phyloP scores from a whole-genome alignment of 2,888 invertebrate genomes.

The Ectobius pallidus region DNA sequence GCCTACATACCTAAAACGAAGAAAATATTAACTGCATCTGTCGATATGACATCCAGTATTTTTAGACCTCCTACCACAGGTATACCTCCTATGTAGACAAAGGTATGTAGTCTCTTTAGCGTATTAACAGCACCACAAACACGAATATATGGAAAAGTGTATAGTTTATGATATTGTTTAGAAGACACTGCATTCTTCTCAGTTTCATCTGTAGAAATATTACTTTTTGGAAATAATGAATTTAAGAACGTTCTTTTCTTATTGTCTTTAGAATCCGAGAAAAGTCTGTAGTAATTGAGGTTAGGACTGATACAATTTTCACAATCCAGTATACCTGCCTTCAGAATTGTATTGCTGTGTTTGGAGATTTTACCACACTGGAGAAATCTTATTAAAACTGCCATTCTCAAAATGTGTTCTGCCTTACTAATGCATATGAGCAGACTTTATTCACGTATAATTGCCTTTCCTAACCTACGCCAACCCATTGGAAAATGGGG shows the following conservation, averaged over 20 bases:
- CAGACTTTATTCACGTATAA: no score
- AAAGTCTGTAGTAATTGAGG: background rate
- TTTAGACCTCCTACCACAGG: background rate
- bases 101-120: background rate
- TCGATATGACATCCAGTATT: background rate
- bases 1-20: background rate
- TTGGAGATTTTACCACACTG: no score
- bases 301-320: background rate
- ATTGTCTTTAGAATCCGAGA: background rate
- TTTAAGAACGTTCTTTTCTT: background rate
- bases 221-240: background rate
- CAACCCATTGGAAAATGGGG: no score
- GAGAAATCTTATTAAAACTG: no score
- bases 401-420: no score
- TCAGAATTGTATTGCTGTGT: background rate
- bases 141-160: conserved; percentile 4
- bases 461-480: no score
- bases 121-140: conserved; percentile 5
- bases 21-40: background rate
- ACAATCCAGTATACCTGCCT: background rate
- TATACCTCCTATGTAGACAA: background rate
- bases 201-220: background rate
- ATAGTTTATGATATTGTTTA: background rate
- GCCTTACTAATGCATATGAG: no score
- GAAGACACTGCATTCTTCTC: background rate